These are phyloP conservation scores for Lynx canadensis DNA, from an alignment of 2,113 vertebrate species.

Conservation along the genomic window DNA sequence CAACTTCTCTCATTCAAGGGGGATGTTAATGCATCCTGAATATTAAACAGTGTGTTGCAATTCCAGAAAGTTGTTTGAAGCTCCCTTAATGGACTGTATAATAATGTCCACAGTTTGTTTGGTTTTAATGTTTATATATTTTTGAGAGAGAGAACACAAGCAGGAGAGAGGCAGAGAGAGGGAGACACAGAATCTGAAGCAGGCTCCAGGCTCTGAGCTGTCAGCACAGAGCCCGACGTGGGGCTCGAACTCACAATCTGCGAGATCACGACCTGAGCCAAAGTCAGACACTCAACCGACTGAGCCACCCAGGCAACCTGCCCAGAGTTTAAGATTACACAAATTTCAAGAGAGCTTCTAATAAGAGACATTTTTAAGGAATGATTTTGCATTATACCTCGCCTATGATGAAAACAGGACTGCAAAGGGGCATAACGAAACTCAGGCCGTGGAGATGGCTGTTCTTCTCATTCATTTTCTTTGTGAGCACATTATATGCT, in stretches of 20 bases:
- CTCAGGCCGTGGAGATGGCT: background rate
- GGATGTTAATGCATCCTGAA: background rate
- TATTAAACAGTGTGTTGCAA: background rate
- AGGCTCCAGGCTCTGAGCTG: no score
- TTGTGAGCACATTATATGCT: background rate
- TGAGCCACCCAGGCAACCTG: no score
- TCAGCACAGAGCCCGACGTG: no score
- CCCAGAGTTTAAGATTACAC: no score
- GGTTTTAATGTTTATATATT: no score
- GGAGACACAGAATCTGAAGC: no score
- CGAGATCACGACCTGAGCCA: no score
- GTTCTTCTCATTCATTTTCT: background rate
- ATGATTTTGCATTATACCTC: background rate
- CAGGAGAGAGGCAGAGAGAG: no score
- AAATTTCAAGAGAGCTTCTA: slow-evolving; percentile 18
- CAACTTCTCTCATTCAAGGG: background rate
- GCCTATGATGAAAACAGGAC: background rate
- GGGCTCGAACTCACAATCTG: fast-evolving
- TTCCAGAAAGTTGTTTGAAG: background rate
- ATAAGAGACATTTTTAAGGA: background rate
- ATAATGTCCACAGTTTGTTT: background rate
- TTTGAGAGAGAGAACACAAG: no score
- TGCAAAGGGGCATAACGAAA: background rate
- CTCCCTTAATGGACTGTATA: background rate
- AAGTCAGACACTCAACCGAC: no score